Evolutionary conservation across 1,140 invertebrate species (phyloP).

Genomic region (Leptonema lineaticorne): DNA sequence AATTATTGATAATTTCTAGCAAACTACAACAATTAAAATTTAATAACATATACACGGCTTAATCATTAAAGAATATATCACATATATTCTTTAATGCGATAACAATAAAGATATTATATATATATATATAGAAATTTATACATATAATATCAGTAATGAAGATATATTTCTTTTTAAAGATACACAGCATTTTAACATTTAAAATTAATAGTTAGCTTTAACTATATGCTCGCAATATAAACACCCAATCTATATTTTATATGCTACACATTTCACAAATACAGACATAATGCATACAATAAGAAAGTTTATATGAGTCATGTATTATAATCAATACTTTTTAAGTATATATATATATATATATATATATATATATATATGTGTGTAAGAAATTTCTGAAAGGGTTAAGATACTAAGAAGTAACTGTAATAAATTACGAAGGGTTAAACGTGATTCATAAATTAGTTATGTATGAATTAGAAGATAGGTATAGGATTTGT

Average conservation of each 20-base stretch:
- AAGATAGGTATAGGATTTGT: too few species aligned
- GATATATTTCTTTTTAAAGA: slow-evolving; percentile 11
- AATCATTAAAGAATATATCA: slow-evolving; percentile 35
- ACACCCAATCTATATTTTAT: slow-evolving; percentile 35
- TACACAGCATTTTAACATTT: slow-evolving; percentile 30
- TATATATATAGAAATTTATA: slow-evolving; percentile 37
- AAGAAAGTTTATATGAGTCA: slow-evolving; percentile 25
- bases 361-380: too few species aligned
- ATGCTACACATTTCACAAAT: slow-evolving; percentile 37
- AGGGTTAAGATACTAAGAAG: slow-evolving; percentile 30
- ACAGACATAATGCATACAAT: slow-evolving; percentile 35
- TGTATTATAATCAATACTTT: too few species aligned
- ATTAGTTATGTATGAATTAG: too few species aligned
- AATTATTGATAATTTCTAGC: slow-evolving; percentile 40
- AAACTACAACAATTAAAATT: slow-evolving; percentile 41
- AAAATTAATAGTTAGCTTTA: slow-evolving; percentile 32
- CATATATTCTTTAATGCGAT: slow-evolving; percentile 41
- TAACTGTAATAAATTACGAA: slow-evolving; percentile 24
- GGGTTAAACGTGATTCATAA: too few species aligned
- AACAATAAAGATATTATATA: slow-evolving; percentile 41
- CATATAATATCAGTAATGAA: too few species aligned
- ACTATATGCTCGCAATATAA: slow-evolving; percentile 31
- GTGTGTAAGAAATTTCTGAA: slow-evolving; percentile 16
- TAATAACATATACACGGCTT: slow-evolving; percentile 41
- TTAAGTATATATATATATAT: too few species aligned